Percentiles rank a stretch among this genome's conserved stretches.
Evolutionary conservation across 2,113 vertebrate genomes (phyloP).

Genomic region (Cathartes aura): DNA sequence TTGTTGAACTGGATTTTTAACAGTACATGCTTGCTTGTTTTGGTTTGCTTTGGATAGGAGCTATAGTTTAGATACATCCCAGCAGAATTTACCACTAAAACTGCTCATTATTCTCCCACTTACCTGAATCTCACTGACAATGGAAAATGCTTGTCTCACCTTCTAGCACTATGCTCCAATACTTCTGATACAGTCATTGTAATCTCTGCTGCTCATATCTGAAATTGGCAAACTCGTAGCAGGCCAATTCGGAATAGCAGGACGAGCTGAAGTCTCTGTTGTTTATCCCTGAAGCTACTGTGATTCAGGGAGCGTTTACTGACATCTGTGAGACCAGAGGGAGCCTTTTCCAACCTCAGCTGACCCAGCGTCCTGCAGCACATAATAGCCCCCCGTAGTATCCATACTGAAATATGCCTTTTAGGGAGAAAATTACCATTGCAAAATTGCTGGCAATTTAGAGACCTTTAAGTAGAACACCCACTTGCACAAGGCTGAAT

Average conservation of each 20-base stretch:
- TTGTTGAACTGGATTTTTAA: not conserved
- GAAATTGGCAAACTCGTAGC: not conserved
- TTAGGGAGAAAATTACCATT: not conserved
- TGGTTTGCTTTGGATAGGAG: not conserved
- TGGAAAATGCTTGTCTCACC: not conserved
- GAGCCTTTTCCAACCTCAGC: not conserved
- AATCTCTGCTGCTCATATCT: not conserved
- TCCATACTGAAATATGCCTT: not conserved
- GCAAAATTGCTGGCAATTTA: not conserved
- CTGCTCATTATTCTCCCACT: not conserved
- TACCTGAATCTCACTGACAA: not conserved
- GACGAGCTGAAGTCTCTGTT: not conserved
- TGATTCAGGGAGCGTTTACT: not conserved
- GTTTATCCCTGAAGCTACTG: slow-evolving; percentile 54
- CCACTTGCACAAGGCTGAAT: not conserved
- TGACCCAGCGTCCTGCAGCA: not conserved
- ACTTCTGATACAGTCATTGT: not conserved
- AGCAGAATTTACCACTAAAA: not conserved
- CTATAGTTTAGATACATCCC: not conserved
- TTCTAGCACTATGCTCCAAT: not conserved
- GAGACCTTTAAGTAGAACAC: not conserved
- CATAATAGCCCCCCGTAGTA: not conserved
- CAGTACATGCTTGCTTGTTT: not conserved
- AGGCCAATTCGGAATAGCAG: not conserved
- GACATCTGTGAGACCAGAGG: slow-evolving; percentile 20